Evolutionary conservation across 2,888 invertebrate species (phyloP).

Genomic region (Drosophila siamana): DNA sequence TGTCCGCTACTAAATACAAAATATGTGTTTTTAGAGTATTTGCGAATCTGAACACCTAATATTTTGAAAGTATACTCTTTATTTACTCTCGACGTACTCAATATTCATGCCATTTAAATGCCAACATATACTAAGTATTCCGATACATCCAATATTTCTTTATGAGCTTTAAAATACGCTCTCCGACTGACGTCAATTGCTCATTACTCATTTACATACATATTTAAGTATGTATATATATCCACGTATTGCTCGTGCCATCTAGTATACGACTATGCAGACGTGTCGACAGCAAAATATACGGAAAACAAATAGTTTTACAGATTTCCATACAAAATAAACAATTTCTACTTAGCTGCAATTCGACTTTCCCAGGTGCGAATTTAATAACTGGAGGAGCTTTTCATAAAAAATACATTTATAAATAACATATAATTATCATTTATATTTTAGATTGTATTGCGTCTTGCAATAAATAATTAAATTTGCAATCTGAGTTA

Average conservation of each 20-base stretch:
- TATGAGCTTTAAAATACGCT: slow-evolving; percentile 11
- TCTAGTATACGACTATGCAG: slow-evolving; percentile 10
- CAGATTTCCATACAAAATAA: slow-evolving; percentile 1
- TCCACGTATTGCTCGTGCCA: not conserved
- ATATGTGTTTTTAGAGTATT: not conserved
- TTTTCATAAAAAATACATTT: not conserved
- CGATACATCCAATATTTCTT: slow-evolving; percentile 4
- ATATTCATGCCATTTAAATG: not conserved
- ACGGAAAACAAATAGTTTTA: slow-evolving; percentile 1
- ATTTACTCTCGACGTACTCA: not conserved
- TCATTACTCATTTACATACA: slow-evolving; percentile 24
- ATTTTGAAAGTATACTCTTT: not conserved
- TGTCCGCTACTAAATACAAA: too few relatives aligned
- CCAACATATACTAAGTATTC: not conserved
- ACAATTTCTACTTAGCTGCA: slow-evolving; percentile 2
- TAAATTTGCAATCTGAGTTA: too few relatives aligned
- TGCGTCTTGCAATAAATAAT: too few relatives aligned
- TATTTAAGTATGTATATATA: not conserved
- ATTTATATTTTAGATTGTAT: too few relatives aligned
- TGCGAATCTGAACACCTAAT: not conserved
- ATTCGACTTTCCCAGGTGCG: slow-evolving; percentile 1
- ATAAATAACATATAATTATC: too few relatives aligned
- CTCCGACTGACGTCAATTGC: slow-evolving; percentile 52
- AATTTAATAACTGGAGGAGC: not conserved
- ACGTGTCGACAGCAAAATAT: slow-evolving; percentile 5